phyloP scores from a whole-genome alignment of 1,140 invertebrate species.

The Leptinotarsa lineolata region DNA sequence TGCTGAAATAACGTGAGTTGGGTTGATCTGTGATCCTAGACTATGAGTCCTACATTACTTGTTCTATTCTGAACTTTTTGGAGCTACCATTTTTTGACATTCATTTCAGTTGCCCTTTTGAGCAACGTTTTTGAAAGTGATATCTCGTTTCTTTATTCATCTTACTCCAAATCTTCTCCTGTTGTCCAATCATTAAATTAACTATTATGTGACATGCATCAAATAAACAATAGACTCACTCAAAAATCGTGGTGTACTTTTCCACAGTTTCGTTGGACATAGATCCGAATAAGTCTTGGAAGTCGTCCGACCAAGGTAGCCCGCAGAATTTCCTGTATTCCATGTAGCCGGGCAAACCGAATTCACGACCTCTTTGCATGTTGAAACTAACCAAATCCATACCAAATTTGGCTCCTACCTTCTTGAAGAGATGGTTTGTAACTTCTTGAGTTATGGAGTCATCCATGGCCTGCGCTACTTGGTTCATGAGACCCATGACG shows the following conservation, averaged over 20 bases:
- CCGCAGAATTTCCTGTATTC: slow-evolving; percentile 92
- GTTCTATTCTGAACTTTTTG: too few relatives aligned
- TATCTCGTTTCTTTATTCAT: not conserved
- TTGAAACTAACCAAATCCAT: slow-evolving; percentile 94
- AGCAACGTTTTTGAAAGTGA: too few relatives aligned
- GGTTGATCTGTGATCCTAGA: too few relatives aligned
- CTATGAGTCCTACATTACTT: too few relatives aligned
- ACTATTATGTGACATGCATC: slow-evolving; percentile 9
- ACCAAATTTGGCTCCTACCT: slow-evolving; percentile 74
- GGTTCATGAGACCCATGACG: slow-evolving; percentile 91
- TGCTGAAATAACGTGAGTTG: too few relatives aligned
- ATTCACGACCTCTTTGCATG: slow-evolving; percentile 91
- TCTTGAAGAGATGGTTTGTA: slow-evolving; percentile 90
- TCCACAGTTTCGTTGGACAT: slow-evolving; percentile 88
- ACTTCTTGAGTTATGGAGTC: slow-evolving; percentile 92
- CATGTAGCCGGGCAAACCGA: slow-evolving; percentile 90
- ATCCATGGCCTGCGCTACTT: slow-evolving; percentile 93
- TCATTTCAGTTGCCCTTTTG: too few relatives aligned
- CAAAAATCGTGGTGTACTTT: slow-evolving; percentile 75
- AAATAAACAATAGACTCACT: slow-evolving; percentile 60
- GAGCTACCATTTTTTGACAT: too few relatives aligned
- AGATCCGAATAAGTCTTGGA: slow-evolving; percentile 83
- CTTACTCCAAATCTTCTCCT: not conserved
- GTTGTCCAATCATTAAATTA: not conserved
- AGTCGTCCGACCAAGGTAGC: slow-evolving; percentile 76